Base-by-base conservation (phyloP, 2,797 vertebrate genomes). In the Gymnoscopelus braueri region DNA sequence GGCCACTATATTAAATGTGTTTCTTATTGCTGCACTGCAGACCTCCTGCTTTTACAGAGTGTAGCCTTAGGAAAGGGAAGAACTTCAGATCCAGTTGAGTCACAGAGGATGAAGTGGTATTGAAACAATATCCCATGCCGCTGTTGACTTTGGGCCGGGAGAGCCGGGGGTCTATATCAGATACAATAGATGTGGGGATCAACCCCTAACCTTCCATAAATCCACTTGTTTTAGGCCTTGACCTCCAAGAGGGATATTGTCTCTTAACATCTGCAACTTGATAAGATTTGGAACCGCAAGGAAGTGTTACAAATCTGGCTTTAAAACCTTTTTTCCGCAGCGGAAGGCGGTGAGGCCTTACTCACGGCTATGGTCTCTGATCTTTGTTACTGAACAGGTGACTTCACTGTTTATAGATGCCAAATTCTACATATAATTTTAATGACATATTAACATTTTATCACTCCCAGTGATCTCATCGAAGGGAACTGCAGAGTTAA, bases 71-170 rank as follows among this genome's bases (percentile, higher is more conserved):
- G 89, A 84, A 65, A 83, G 80, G 88, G 86, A 89, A 91, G 82
- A 84, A 83, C 73, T 72, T 58, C 75, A 83, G 81, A 93, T 88
- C 90, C 81, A 72, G 70, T 52, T 86, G 88, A 90, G 88, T 91
- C 86, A 82, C 79, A 77, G 84, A 88, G 87, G 89, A 93, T 92
- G 78, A 93, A 90, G 88, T 82, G 76, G 87, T 84, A 91, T 35
- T 90, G 88, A 92, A 91, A 91, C 85, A 87, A 89, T 88, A 92
- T 90, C 88, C 85, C 79, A 2, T 54, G 71, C 79, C 4, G 78
- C 63, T 92, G 90, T 91, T 93, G 90, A 89, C 86, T 90, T 89
- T 90, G 88, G 88, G 87, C 62, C 67, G 60, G 32, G 69, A 81
- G 82, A 83, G 71, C 77, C 66, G 81, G 81, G 79, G 82, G 71